phyloP scores from a whole-genome alignment of 2,113 vertebrate genomes.

The Gobius niger region DNA sequence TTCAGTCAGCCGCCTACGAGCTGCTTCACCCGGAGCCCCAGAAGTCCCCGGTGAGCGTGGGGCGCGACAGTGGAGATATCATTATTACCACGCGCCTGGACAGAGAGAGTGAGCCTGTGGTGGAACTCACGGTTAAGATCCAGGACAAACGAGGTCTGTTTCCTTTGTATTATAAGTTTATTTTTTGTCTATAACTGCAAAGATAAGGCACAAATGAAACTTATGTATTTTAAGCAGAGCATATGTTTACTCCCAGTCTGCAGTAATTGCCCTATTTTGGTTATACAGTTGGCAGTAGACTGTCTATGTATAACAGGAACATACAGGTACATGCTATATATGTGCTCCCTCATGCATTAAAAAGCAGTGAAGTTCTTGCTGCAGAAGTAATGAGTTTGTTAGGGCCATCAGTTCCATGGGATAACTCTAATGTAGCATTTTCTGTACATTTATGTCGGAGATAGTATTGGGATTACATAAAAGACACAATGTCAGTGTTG shows the following conservation, averaged over 20 bases:
- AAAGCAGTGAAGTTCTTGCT: background rate
- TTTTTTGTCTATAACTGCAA: background rate
- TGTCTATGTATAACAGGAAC: no score
- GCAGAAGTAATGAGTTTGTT: background rate
- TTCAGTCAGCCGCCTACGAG: conserved; percentile 78
- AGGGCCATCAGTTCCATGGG: background rate
- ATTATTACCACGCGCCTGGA: conserved; percentile 78
- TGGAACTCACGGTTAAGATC: conserved; percentile 83
- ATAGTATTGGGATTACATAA: background rate
- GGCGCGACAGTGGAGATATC: conserved; percentile 80
- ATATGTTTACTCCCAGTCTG: background rate
- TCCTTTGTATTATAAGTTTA: conserved; percentile 19
- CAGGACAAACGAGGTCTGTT: conserved; percentile 84
- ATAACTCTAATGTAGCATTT: background rate
- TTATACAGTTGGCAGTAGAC: background rate
- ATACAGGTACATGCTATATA: no score
- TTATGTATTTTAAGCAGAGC: background rate
- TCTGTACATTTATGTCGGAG: background rate
- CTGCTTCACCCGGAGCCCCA: conserved; percentile 75
- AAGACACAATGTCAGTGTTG: background rate
- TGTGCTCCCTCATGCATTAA: background rate
- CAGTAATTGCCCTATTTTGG: background rate
- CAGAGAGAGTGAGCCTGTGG: conserved; percentile 76
- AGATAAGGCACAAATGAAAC: background rate
- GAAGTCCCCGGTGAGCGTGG: conserved; percentile 77